phyloP scores from a whole-genome alignment of 2,797 vertebrate species.

The Myripristis murdjan region DNA sequence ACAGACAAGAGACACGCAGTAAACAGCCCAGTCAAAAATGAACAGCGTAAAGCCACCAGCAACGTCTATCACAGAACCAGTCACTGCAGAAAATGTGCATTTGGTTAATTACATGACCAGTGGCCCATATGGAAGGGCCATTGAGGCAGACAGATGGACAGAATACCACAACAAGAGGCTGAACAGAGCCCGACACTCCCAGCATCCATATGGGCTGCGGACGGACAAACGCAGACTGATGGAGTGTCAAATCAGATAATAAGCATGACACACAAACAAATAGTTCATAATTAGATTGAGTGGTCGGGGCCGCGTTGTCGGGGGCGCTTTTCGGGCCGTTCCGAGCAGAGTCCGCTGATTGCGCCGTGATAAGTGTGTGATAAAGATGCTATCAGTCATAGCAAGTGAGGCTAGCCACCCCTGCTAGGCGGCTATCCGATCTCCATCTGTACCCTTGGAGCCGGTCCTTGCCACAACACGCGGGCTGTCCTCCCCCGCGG shows the following conservation, averaged over 20 bases:
- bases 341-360: slow-evolving; percentile 42
- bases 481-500: slow-evolving; percentile 67
- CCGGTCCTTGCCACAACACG: slow-evolving; percentile 56
- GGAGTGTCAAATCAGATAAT: slow-evolving; percentile 59
- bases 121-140: slow-evolving; percentile 63
- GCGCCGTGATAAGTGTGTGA: slow-evolving; percentile 63
- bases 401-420: slow-evolving; percentile 66
- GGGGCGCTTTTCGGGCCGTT: slow-evolving; percentile 30
- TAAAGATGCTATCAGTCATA: slow-evolving; percentile 80
- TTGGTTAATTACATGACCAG: slow-evolving; percentile 65
- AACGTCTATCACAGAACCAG: slow-evolving; percentile 34
- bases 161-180: slow-evolving; percentile 65
- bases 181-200: slow-evolving; percentile 38
- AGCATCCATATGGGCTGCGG: slow-evolving; percentile 60
- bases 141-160: slow-evolving; percentile 72
- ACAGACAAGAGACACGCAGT: slow-evolving; percentile 56
- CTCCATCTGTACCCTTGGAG: slow-evolving; percentile 84
- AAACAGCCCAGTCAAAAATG: slow-evolving; percentile 53
- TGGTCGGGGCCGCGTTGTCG: slow-evolving; percentile 3
- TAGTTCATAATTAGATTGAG: slow-evolving; percentile 52
- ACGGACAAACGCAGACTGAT: slow-evolving; percentile 55
- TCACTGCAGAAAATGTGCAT: slow-evolving; percentile 26
- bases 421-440: slow-evolving; percentile 73
- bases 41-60: slow-evolving; percentile 28
- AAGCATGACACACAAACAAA: slow-evolving; percentile 43